Conservation (phyloP, 2,888 invertebrate species). For the Drosophila maculinotata region DNA sequence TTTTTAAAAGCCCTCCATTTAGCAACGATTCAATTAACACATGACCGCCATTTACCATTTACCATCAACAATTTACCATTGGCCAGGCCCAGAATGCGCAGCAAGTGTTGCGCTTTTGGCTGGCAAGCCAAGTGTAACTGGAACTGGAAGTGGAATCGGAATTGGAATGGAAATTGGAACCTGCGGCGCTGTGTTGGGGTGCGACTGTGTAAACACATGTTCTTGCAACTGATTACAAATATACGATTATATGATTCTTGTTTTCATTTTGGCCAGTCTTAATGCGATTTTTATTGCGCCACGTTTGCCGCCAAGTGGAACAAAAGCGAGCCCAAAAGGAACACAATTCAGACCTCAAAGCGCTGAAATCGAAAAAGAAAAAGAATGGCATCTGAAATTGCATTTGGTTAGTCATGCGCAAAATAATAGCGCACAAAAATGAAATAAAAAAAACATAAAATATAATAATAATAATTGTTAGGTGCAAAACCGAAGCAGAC, state of each 20-base stretch:
- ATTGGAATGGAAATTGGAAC: constrained; percentile 5
- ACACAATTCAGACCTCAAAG: constrained; percentile 29
- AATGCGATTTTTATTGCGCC: constrained; percentile 65
- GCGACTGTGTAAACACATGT: constrained; percentile 70
- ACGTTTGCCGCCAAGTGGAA: constrained; percentile 55
- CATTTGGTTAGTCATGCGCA: constrained; percentile 81
- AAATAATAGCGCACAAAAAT: constrained; percentile 53
- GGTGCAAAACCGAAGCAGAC: constrained; percentile 42
- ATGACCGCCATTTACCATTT: constrained; percentile 55
- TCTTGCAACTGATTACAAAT: constrained; percentile 76
- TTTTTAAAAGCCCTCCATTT: constrained; percentile 52
- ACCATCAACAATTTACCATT: constrained; percentile 13
- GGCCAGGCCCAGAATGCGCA: constrained; percentile 20
- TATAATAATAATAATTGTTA: constrained; percentile 58
- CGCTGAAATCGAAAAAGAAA: constrained; percentile 46
- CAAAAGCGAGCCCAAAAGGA: constrained; percentile 51
- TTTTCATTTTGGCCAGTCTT: constrained; percentile 43
- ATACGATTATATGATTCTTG: constrained; percentile 67
- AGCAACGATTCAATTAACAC: constrained; percentile 67
- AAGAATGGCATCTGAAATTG: constrained; percentile 79
- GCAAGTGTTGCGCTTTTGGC: constrained; percentile 26
- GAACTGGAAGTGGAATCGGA: constrained; percentile 20
- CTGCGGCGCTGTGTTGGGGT: constrained; percentile 12
- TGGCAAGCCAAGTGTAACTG: constrained; percentile 46
- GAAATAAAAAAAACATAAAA: constrained; percentile 12